Evolutionary conservation across 2,888 invertebrate species (phyloP).

Genomic region (Caenorhabditis drosophilae): DNA sequence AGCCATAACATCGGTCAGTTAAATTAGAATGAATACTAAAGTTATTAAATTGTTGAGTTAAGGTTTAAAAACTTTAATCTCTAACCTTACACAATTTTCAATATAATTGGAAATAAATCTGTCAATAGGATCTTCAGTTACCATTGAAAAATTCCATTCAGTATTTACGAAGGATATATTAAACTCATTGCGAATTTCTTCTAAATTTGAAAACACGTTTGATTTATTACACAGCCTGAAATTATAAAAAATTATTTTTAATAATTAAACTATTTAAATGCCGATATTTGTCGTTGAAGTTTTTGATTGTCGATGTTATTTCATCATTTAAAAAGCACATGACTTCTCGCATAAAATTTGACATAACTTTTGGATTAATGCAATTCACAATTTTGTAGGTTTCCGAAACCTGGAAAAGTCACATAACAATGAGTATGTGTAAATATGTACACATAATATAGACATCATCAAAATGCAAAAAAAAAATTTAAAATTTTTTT

Average conservation of each 20-base stretch:
- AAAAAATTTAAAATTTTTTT: too few species aligned
- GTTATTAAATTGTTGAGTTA: too few species aligned
- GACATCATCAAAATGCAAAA: too few species aligned
- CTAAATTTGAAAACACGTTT: conserved; percentile 40
- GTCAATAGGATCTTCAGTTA: conserved; percentile 55
- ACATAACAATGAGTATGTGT: too few species aligned
- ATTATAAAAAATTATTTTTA: neutral
- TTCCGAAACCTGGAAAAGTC: too few species aligned
- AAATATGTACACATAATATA: too few species aligned
- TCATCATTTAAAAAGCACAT: conserved; percentile 52
- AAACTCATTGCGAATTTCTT: conserved; percentile 8
- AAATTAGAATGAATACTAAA: neutral
- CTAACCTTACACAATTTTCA: conserved; percentile 57
- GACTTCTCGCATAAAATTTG: conserved; percentile 49
- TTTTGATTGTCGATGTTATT: conserved; percentile 20
- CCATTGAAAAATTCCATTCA: conserved; percentile 41
- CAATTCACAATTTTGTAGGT: conserved; percentile 49
- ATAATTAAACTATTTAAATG: neutral
- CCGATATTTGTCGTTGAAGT: conserved; percentile 20
- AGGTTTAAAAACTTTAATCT: too few species aligned
- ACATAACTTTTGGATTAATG: conserved; percentile 54
- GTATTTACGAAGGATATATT: conserved; percentile 20
- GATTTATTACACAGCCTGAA: conserved; percentile 47
- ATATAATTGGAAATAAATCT: conserved; percentile 57
- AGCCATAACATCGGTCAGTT: conserved; percentile 50